Percentiles rank a stretch among this genome's conserved stretches.
These are phyloP conservation scores for Rhyacichthys aspro DNA, from an alignment of 2,797 vertebrate genomes.

Conservation along the genomic window DNA sequence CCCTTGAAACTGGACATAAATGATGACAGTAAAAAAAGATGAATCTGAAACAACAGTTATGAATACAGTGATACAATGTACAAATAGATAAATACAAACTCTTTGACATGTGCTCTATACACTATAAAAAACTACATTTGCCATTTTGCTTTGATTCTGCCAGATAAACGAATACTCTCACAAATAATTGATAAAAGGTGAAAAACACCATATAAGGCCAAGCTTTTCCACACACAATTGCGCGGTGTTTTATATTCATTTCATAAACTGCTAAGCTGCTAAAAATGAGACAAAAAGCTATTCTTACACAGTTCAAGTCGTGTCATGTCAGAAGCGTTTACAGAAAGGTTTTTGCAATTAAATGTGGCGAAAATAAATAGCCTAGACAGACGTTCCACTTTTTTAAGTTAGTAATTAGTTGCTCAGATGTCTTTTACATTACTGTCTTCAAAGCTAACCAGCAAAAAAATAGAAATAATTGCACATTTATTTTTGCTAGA, in stretches of 20 bases:
- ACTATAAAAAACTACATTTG: constrained; percentile 47
- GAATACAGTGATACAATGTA: constrained; percentile 55
- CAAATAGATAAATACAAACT: constrained; percentile 69
- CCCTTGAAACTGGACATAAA: constrained; percentile 25
- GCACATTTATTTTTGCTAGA: constrained; percentile 30
- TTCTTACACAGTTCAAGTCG: constrained; percentile 11
- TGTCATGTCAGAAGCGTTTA: constrained; percentile 16
- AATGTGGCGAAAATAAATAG: constrained; percentile 5
- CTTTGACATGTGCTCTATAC: constrained; percentile 41
- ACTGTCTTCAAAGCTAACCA: constrained; percentile 2
- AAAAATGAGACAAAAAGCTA: constrained; percentile 8
- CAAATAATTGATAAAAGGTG: constrained; percentile 26
- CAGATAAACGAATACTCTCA: constrained; percentile 30
- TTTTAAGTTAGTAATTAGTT: neutral
- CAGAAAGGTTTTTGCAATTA: constrained; percentile 1
- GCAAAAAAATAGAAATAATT: constrained; percentile 34
- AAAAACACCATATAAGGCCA: constrained; percentile 36
- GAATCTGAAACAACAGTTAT: constrained; percentile 34
- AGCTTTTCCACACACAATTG: constrained; percentile 37
- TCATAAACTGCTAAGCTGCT: constrained; percentile 27
- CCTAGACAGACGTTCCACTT: neutral
- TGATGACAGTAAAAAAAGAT: constrained; percentile 13
- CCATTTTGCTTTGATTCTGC: constrained; percentile 28
- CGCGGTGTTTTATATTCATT: constrained; percentile 17
- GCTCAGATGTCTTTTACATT: neutral